These are phyloP conservation scores for Lamellibrachia luymesi DNA, from an alignment of 1,140 invertebrate genomes.

Conservation along the genomic window DNA sequence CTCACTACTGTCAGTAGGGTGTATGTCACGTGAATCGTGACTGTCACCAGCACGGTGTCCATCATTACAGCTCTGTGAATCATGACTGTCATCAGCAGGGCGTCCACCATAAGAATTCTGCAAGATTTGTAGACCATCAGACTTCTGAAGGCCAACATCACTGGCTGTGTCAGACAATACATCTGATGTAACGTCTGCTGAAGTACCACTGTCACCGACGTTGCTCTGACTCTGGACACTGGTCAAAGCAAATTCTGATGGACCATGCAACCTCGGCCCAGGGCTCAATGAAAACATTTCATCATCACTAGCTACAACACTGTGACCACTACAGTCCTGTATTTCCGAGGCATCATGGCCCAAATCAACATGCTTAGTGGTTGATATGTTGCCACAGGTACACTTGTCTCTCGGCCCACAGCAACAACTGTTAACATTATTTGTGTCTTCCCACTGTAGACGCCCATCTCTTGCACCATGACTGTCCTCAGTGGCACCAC, in stretches of 20 bases:
- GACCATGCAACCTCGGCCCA: not conserved
- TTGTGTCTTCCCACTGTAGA: no score
- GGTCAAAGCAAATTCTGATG: not conserved
- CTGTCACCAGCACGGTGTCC: not conserved
- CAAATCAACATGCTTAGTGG: no score
- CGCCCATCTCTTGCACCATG: no score
- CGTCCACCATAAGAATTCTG: not conserved
- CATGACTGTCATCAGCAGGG: not conserved
- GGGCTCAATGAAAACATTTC: not conserved
- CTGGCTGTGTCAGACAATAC: not conserved
- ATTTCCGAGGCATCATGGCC: no score
- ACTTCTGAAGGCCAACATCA: not conserved
- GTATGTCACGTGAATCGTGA: not conserved
- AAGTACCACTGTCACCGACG: not conserved
- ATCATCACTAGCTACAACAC: not conserved
- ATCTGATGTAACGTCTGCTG: not conserved
- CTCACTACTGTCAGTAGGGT: not conserved
- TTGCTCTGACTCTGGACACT: not conserved
- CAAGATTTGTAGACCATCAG: not conserved
- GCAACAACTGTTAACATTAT: no score
- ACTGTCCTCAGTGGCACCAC: no score
- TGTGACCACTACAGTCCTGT: not conserved
- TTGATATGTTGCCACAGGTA: no score
- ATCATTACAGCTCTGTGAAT: not conserved
- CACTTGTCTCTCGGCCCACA: no score